Evolutionary conservation across 1,140 invertebrate species (phyloP).

Genomic region (Lepidotrigona ventralis): DNA sequence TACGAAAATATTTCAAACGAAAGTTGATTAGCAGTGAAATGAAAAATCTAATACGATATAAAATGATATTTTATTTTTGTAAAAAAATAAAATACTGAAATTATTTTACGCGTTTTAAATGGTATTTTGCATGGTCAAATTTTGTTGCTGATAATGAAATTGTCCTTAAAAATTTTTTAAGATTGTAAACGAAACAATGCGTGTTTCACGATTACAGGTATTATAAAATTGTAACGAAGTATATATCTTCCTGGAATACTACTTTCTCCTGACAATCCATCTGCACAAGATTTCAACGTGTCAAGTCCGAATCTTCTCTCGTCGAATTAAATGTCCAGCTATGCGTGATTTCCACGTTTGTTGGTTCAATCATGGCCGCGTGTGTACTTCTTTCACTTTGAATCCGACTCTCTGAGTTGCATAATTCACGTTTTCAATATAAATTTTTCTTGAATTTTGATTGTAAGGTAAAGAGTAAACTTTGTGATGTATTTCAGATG

Average conservation of each 20-base stretch:
- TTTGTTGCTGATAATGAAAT: background rate
- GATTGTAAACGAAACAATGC: background rate
- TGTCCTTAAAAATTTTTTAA: background rate
- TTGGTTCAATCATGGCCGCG: background rate
- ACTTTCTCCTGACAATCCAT: conserved; percentile 54
- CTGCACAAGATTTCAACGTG: conserved; percentile 42
- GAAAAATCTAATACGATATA: too few species aligned
- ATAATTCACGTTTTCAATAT: background rate
- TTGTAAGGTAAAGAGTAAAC: background rate
- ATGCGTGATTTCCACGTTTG: background rate
- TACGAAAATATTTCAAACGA: background rate
- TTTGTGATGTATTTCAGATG: too few species aligned
- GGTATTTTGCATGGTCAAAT: background rate
- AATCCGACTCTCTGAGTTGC: background rate
- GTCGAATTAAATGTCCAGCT: background rate
- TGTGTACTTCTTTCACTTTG: background rate
- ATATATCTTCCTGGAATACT: conserved; percentile 22
- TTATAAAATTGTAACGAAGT: conserved; percentile 45
- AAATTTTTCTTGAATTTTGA: background rate
- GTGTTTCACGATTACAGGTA: conserved; percentile 3
- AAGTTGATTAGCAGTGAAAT: background rate
- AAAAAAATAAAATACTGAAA: too few species aligned
- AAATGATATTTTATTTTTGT: too few species aligned
- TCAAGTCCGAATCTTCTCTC: conserved; percentile 15
- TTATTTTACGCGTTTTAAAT: too few species aligned